phyloP scores from a whole-genome alignment of 2,797 vertebrate species.

The Euphonia xanthogaster region DNA sequence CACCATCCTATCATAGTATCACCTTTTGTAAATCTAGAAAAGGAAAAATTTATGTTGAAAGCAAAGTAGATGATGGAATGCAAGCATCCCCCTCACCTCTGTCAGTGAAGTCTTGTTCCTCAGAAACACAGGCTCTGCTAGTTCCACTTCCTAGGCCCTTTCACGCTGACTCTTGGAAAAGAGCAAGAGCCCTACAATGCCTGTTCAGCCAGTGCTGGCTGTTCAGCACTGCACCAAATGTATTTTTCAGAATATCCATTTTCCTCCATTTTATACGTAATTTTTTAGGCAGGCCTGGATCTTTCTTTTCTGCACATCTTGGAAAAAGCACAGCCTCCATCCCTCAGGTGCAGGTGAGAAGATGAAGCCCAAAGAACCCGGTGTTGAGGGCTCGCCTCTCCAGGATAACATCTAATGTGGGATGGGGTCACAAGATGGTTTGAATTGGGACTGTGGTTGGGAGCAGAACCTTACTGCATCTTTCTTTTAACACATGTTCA shows the following conservation, averaged over 20 bases:
- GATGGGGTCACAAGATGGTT: neutral
- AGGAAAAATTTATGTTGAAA: neutral
- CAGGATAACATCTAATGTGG: neutral
- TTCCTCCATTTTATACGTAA: accelerated
- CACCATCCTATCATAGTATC: neutral
- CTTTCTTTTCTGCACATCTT: neutral
- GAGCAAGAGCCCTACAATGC: neutral
- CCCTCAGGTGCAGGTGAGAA: neutral
- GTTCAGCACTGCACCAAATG: neutral
- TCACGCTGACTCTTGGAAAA: neutral
- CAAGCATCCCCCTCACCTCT: neutral
- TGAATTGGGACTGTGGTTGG: neutral
- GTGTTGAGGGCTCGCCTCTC: neutral
- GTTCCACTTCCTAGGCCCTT: neutral
- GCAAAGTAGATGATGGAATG: neutral
- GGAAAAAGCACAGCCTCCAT: neutral
- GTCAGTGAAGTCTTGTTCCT: neutral
- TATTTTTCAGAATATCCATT: neutral
- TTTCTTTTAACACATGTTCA: neutral
- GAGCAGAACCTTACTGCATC: neutral
- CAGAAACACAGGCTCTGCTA: neutral
- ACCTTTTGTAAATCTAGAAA: neutral
- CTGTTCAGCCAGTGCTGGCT: neutral
- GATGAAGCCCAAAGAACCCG: neutral
- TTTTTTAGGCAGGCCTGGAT: neutral